Conservation (phyloP, 2,113 vertebrate species). For the Zootoca vivipara region DNA sequence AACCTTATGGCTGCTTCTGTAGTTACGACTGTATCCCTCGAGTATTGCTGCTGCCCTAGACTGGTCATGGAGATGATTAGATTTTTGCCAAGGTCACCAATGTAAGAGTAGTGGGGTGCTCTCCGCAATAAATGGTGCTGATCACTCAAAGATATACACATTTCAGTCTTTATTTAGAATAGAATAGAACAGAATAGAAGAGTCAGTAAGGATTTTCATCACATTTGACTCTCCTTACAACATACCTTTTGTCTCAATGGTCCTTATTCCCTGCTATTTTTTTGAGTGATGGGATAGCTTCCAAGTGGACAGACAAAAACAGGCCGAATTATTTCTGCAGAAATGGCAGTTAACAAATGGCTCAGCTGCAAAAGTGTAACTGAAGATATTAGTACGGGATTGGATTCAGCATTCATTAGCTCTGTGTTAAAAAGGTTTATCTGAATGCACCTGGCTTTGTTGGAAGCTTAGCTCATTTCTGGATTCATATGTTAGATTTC, state of each 20-base stretch:
- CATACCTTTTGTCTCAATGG: neutral
- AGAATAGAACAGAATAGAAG: too few species aligned
- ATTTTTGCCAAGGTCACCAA: neutral
- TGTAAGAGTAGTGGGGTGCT: too few species aligned
- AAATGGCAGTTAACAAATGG: neutral
- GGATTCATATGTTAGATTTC: neutral
- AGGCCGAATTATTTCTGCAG: neutral
- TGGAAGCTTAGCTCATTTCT: neutral
- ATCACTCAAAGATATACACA: too few species aligned
- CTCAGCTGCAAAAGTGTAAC: neutral
- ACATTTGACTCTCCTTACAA: neutral
- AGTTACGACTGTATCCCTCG: too few species aligned
- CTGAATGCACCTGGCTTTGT: neutral
- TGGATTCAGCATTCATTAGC: conserved; percentile 20
- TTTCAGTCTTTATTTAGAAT: too few species aligned
- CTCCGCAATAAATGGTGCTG: too few species aligned
- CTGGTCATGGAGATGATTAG: too few species aligned
- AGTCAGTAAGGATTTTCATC: neutral
- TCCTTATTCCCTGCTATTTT: neutral
- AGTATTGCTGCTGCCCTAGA: too few species aligned
- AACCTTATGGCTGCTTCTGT: too few species aligned
- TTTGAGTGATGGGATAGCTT: neutral
- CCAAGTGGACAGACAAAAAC: neutral
- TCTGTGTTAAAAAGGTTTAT: neutral
- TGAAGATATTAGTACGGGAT: conserved; percentile 3